Base-by-base conservation (phyloP, 2,888 invertebrate genomes). In the Dinocampus coccinellae region DNA sequence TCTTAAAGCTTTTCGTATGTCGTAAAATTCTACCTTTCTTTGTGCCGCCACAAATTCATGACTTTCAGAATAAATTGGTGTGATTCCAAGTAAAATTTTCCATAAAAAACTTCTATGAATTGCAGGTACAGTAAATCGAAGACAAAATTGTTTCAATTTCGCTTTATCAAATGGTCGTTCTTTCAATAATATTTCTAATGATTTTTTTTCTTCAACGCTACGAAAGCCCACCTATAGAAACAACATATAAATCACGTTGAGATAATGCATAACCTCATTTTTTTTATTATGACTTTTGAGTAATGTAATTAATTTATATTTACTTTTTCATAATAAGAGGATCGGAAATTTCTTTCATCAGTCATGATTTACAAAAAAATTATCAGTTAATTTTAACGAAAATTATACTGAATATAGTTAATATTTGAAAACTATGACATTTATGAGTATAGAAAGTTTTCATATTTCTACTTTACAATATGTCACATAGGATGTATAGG, bases 181-280 rank as follows among this genome's bases (percentile, higher is more conserved):
- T 83, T 96, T 95, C 80, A 97, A 89, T 11, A 97, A 88, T 81
- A 96, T 95, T 89, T 97, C 96, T 53, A 97, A 88, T 0, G 96
- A 96, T 88, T 95, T 96, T 86, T 95, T 96, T 83, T 95, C 95
- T 88, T 97, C 97, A 0, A 97, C 95, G 78, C 94, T 94, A 76
- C 95, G 92, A 87, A 96, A 96, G 42, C 97, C 97, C 11, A 97
- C 95, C 87, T 87, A 24, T 67, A n/a, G 13, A 47, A 53, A 29
- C 3, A 20, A 47, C 3, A 24, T 20, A 39, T 53, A 20, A 55
- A 61, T 58, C 22, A 26, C 55, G 55, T 10, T 20, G 11, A 39
- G 60, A 58, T 58, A 34, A 57, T 16, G 20, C 24, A 57, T n/a
- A 47, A 22, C 36, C 16, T 24, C 36, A 11, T 64, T 65, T 2